Percentiles rank a stretch among this genome's conserved stretches.
phyloP scores from a whole-genome alignment of 2,113 vertebrate species.

The Dicrurus megarhynchus region DNA sequence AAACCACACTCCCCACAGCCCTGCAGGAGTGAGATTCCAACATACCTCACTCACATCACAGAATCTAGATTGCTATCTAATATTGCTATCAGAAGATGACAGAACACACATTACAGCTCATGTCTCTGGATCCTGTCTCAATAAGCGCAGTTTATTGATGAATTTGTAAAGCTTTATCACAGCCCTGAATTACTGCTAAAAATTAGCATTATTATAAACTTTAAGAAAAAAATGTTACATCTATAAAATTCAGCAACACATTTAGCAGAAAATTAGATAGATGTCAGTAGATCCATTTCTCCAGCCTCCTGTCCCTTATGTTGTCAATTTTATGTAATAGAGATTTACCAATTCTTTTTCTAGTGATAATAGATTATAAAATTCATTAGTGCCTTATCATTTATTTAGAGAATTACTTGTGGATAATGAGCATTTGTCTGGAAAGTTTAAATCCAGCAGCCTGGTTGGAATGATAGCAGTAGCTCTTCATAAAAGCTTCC shows the following conservation, averaged over 20 bases:
- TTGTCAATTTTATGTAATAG: background rate
- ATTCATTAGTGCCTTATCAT: background rate
- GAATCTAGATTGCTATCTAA: background rate
- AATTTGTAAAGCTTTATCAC: background rate
- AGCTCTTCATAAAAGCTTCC: background rate
- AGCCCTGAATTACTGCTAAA: background rate
- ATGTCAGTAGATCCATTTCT: background rate
- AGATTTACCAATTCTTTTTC: background rate
- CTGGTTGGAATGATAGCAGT: background rate
- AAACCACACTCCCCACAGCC: background rate
- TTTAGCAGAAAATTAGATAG: background rate
- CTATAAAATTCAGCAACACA: background rate
- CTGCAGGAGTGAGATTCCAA: background rate
- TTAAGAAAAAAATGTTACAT: background rate
- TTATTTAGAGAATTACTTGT: background rate
- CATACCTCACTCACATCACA: background rate
- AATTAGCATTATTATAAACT: background rate
- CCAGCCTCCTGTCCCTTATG: background rate
- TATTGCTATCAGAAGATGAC: background rate
- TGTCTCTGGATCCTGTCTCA: background rate
- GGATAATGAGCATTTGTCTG: background rate
- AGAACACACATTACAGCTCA: background rate
- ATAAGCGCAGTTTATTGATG: background rate
- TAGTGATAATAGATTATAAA: background rate
- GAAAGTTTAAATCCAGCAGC: background rate